phyloP scores from a whole-genome alignment of 2,888 invertebrate species.

The Patella depressa region DNA sequence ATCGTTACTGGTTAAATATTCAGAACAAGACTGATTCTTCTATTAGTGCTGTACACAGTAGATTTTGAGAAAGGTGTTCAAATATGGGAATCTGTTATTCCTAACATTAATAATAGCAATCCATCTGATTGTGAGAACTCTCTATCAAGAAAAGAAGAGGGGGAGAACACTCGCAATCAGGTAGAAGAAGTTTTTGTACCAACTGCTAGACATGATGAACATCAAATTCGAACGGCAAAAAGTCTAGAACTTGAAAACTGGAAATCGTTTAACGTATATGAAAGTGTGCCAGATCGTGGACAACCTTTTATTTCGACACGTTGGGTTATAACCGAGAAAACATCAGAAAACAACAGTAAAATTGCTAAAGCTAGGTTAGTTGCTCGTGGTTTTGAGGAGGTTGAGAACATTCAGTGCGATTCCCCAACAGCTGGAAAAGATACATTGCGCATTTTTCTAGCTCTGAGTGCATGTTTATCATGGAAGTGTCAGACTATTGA shows the following conservation, averaged over 20 bases:
- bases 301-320: not conserved
- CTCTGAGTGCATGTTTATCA: not conserved
- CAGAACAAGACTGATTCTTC: not conserved
- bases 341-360: not conserved
- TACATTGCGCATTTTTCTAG: not conserved
- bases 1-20: not conserved
- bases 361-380: not conserved
- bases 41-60: not conserved
- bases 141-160: not conserved
- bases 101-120: no score
- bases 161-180: not conserved
- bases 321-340: not conserved
- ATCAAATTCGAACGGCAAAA: not conserved
- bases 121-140: not conserved
- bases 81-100: not conserved
- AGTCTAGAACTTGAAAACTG: not conserved
- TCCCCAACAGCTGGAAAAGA: constrained; percentile 1
- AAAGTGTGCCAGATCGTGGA: not conserved
- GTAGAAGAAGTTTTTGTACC: constrained; percentile 6
- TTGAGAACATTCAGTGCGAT: not conserved
- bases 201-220: not conserved
- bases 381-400: not conserved
- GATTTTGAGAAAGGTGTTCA: not conserved
- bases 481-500: not conserved
- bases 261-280: not conserved